Base-by-base conservation (phyloP, 2,888 invertebrate genomes). In the Athalia rosae region DNA sequence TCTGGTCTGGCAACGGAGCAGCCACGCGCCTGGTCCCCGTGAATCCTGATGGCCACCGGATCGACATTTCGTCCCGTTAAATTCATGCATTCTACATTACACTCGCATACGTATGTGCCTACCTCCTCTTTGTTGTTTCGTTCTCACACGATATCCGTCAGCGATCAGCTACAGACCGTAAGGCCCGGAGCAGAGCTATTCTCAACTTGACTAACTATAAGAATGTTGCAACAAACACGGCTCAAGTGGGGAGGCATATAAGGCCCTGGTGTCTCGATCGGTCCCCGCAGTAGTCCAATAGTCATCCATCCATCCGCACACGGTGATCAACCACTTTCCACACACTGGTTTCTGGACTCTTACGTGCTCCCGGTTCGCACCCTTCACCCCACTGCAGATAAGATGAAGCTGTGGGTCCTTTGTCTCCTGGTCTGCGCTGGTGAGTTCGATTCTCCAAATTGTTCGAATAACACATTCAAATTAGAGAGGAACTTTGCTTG, bases 211-310 rank as follows among this genome's bases (percentile, higher is more conserved):
- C 48, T 59, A 28, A 28, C 28, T 28, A 28, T 28, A 76, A 61
- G 76, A 76, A 76, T 83, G 81, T 80, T 82, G 81, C 81, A 81
- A 83, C 81, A 76, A 78, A 80, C 28, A 78, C 77, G 77, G 79
- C 78, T 79, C 85, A 86, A 88, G 88, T 86, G 87, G 88, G 88
- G 89, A 84, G 83, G 84, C 87, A 89, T 89, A 89, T 89, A 90
- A 90, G 87, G 85, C 87, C 85, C 84, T 82, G 84, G 83, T 83
- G 83, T 82, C 83, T 83, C 84, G 84, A 83, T 84, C 84, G 84
- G 84, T 82, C 79, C 81, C 83, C 85, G 85, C 87, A 88, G 89
- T 88, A 88, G 86, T 83, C 87, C 87, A 74, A 86, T 88, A 87
- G 87, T 88, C 87, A 88, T 87, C 87, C 59, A 74, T 74, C 74